These are phyloP conservation scores for Penaeus chinensis DNA, from an alignment of 1,140 invertebrate species.

Conservation along the genomic window DNA sequence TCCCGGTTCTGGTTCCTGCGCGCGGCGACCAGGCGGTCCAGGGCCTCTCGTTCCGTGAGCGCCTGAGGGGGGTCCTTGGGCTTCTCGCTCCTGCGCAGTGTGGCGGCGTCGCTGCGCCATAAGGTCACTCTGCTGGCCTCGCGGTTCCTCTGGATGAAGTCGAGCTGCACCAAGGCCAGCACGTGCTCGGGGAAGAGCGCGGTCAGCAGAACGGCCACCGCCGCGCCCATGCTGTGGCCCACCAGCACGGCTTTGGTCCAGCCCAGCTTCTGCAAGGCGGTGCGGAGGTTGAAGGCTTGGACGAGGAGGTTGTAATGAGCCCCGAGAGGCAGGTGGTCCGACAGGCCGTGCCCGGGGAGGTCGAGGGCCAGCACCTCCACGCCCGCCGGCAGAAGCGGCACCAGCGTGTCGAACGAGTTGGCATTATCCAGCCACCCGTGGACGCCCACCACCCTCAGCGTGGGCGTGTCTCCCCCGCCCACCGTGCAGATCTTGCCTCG, in stretches of 20 bases:
- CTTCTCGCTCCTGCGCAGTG: conserved; percentile 15
- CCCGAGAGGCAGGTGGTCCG: conserved; percentile 64
- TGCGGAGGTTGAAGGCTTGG: conserved; percentile 17
- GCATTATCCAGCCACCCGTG: conserved; percentile 65
- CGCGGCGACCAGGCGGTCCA: conserved; percentile 15
- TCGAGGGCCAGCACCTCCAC: conserved; percentile 59
- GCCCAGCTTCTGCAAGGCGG: conserved; percentile 15
- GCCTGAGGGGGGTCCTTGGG: not conserved
- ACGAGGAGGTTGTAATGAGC: conserved; percentile 38
- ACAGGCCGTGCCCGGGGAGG: conserved; percentile 65
- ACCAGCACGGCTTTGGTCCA: conserved; percentile 36
- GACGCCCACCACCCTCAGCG: conserved; percentile 43
- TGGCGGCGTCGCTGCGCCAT: not conserved
- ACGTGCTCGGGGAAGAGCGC: conserved; percentile 37
- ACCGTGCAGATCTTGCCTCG: conserved; percentile 7
- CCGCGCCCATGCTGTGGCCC: conserved; percentile 35
- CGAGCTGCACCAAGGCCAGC: conserved; percentile 27
- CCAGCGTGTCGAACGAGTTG: conserved; percentile 64
- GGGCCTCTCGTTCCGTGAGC: conserved; percentile 27
- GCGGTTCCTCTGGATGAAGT: not conserved
- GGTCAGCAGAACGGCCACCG: not conserved
- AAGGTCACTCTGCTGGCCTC: no score
- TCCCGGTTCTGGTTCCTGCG: not conserved
- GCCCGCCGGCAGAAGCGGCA: conserved; percentile 49
- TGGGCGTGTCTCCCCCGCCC: not conserved